Evolutionary conservation across 2,113 vertebrate species (phyloP), one percentile per base, ranked within the genome.

Genomic region (Rhodinocichla rosea): DNA sequence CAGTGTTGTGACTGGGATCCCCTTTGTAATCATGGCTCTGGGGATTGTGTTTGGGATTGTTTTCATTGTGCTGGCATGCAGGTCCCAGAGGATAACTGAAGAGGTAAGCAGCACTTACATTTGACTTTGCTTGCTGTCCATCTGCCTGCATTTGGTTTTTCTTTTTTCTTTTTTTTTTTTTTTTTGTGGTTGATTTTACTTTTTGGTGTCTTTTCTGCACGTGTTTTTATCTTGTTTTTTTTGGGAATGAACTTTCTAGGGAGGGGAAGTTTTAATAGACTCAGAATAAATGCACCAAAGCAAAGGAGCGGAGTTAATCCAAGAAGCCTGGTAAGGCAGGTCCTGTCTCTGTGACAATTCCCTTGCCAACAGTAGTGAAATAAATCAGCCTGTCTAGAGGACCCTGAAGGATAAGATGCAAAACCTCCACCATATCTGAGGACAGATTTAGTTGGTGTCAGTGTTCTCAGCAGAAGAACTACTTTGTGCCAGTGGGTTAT

Each of bases 1-100:
- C 52, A 95, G 97, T 24, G 94, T 99, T 18, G 77, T 99, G 82
- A 97, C 98, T 83, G 99, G 98, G 92, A 96, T 99, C 47, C 99
- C 99, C 4, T 99, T 99, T 9, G 97, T 99, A 30, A 92, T 99
- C 87, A 98, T 99, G 95, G 98, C 98, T 3, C 77, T 99, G 0
- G 99, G 98, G 28, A 97, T 99, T 92, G 26, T 98, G 59, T 96
- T 99, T 47, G 99, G 99, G n/a, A 78, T 98, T 55, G 12, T 98
- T 83, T 99, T 99, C 91, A 97, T 98, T 74, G 92, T 97, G 73
- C 69, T 99, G 2, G 97, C 97, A 6, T 99, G 99, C 97, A 97
- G 96, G 64, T 98, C 98, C 73, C 98, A 96, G 52, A 89, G 94
- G 40, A 83, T 97, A n/a, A 97, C 12, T 16, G 98, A 98, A 13